Conservation (phyloP, 2,797 vertebrate genomes). For the Sylvilagus floridanus region DNA sequence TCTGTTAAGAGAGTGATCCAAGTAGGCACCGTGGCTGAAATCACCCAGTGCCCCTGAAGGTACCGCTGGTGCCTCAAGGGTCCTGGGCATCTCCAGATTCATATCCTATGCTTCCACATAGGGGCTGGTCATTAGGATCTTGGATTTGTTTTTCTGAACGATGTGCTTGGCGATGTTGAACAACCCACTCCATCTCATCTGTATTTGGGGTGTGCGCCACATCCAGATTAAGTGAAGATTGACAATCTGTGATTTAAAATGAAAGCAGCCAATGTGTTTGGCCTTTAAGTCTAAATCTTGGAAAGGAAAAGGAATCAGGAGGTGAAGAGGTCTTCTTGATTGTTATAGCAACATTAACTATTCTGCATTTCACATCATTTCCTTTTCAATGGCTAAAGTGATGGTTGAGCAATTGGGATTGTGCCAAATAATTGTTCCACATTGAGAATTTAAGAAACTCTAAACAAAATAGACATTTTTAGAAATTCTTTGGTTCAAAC, state of each 20-base stretch:
- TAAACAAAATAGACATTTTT: background rate
- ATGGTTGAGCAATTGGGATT: background rate
- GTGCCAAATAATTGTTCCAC: background rate
- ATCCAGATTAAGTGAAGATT: background rate
- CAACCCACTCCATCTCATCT: background rate
- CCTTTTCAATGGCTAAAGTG: background rate
- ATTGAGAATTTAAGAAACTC: conserved; percentile 27
- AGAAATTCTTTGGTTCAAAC: background rate
- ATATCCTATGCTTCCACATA: background rate
- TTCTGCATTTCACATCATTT: background rate
- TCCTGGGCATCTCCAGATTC: background rate
- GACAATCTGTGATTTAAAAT: background rate
- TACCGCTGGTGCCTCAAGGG: background rate
- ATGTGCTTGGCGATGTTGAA: background rate
- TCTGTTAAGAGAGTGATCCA: background rate
- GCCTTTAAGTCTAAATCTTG: background rate
- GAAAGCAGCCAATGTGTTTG: background rate
- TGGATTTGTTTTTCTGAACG: background rate
- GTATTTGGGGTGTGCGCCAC: background rate
- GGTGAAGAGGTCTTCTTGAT: background rate
- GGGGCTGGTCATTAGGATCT: background rate
- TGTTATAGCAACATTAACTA: background rate
- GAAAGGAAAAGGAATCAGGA: background rate
- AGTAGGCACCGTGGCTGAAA: background rate
- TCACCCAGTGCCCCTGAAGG: background rate